A percentile compares a stretch with the other conserved stretches of the same genome.
Evolutionary conservation across 2,797 vertebrate species (phyloP).

Genomic region (Silurus aristotelis): DNA sequence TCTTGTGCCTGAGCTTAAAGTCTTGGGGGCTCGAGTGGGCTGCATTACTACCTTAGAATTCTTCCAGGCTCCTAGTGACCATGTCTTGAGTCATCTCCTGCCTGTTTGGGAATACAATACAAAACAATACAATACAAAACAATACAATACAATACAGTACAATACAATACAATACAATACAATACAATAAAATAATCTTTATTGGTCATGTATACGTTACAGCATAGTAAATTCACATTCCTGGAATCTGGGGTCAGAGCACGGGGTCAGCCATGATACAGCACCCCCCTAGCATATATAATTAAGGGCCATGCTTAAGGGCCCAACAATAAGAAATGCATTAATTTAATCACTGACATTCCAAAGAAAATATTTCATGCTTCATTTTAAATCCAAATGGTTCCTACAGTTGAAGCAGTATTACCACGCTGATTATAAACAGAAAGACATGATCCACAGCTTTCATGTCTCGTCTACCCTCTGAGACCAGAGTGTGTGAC

Average conservation of each 20-base stretch:
- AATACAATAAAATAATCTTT: too few species aligned
- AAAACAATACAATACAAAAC: too few species aligned
- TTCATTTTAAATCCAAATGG: conserved; percentile 79
- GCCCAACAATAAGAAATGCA: conserved; percentile 55
- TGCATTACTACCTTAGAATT: conserved; percentile 32
- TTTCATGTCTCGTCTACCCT: conserved; percentile 70
- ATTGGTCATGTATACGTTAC: too few species aligned
- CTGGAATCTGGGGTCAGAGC: too few species aligned
- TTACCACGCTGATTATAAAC: conserved; percentile 74
- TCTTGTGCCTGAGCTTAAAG: conserved; percentile 51
- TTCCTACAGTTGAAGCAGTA: conserved; percentile 74
- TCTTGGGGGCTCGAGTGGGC: conserved; percentile 34
- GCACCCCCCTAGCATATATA: too few species aligned
- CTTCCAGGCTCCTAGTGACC: conserved; percentile 45
- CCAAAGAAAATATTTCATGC: conserved; percentile 66
- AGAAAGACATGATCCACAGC: conserved; percentile 64
- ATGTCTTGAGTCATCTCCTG: conserved; percentile 45
- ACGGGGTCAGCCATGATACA: too few species aligned
- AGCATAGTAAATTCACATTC: too few species aligned
- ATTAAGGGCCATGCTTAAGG: too few species aligned
- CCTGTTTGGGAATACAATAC: conserved; percentile 22
- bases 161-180: too few species aligned
- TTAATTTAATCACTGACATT: conserved; percentile 59
- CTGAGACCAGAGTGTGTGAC: conserved; percentile 74
- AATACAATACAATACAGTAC: too few species aligned